Conservation (phyloP, 1,140 invertebrate genomes). For the Penaeus vannamei region DNA sequence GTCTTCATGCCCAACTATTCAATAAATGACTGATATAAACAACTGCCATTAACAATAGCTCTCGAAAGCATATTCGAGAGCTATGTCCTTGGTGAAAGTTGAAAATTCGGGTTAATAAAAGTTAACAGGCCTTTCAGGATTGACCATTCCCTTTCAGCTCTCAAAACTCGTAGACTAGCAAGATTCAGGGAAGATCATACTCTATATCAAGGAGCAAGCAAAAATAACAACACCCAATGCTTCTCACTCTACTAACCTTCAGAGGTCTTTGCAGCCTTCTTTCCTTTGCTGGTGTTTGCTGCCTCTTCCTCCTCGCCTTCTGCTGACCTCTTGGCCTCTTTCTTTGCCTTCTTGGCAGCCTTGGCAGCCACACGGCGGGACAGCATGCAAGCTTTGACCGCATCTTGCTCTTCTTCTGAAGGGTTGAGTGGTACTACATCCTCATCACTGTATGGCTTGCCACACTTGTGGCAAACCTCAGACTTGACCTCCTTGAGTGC, state of each 20-base stretch:
- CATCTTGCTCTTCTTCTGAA: constrained; percentile 80
- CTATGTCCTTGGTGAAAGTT: too few relatives aligned
- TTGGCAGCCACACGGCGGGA: constrained; percentile 80
- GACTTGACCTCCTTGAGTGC: constrained; percentile 91
- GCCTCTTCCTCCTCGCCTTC: constrained; percentile 66
- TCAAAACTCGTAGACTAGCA: too few relatives aligned
- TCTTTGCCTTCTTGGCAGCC: constrained; percentile 80
- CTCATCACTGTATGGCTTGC: constrained; percentile 72
- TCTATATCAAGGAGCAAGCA: background rate
- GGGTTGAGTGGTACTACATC: constrained; percentile 92
- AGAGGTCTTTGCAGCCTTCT: constrained; percentile 43
- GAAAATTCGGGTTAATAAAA: too few relatives aligned
- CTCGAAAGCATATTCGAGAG: too few relatives aligned
- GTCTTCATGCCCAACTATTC: too few relatives aligned
- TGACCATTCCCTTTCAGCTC: too few relatives aligned
- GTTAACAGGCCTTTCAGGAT: too few relatives aligned
- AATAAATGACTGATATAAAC: too few relatives aligned
- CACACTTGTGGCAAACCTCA: constrained; percentile 71
- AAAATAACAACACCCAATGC: background rate
- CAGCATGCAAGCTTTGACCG: constrained; percentile 79
- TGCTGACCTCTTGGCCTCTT: constrained; percentile 71
- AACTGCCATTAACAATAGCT: too few relatives aligned
- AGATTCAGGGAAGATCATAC: too few relatives aligned
- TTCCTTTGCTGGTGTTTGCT: constrained; percentile 54
- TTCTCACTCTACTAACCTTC: constrained; percentile 38